Evolutionary conservation across 1,140 invertebrate genomes (phyloP).

Genomic region (Meloidogyne floridensis): DNA sequence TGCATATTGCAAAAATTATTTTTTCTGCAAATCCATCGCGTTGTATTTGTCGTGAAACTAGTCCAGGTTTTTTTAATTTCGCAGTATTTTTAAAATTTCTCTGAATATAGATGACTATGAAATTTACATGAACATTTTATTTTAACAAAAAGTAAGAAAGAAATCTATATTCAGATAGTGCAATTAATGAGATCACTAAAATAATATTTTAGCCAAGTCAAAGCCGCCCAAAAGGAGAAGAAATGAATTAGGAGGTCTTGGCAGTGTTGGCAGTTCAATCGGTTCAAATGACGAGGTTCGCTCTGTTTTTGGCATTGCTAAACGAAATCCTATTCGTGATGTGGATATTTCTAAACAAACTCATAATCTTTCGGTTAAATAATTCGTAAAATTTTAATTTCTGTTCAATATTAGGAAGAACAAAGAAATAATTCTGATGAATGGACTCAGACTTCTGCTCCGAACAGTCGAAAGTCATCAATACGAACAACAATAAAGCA

Average conservation of each 20-base stretch:
- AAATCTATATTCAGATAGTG: too few species aligned
- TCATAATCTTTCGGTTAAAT: too few species aligned
- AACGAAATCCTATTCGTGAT: background rate
- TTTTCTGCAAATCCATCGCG: slow-evolving; percentile 14
- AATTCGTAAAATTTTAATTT: too few species aligned
- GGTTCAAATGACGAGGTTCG: slow-evolving; percentile 12
- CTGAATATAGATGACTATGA: too few species aligned
- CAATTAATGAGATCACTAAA: background rate
- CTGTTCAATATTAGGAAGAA: background rate
- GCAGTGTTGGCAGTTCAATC: slow-evolving; percentile 1
- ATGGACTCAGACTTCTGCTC: background rate
- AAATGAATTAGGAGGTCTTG: slow-evolving; percentile 26
- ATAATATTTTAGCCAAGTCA: slow-evolving; percentile 18
- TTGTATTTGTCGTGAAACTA: background rate
- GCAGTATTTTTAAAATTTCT: background rate
- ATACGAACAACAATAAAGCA: background rate
- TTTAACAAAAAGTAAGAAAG: too few species aligned
- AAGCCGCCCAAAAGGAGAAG: slow-evolving; percentile 23
- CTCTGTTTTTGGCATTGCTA: background rate
- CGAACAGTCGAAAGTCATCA: background rate
- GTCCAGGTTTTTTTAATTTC: slow-evolving; percentile 2
- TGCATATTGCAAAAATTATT: slow-evolving; percentile 18
- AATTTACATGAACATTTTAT: too few species aligned
- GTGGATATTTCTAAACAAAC: background rate
- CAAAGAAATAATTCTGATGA: background rate